Evolutionary conservation across 2,888 invertebrate genomes (phyloP).

Genomic region (Amblyjoppa fuscipennis): DNA sequence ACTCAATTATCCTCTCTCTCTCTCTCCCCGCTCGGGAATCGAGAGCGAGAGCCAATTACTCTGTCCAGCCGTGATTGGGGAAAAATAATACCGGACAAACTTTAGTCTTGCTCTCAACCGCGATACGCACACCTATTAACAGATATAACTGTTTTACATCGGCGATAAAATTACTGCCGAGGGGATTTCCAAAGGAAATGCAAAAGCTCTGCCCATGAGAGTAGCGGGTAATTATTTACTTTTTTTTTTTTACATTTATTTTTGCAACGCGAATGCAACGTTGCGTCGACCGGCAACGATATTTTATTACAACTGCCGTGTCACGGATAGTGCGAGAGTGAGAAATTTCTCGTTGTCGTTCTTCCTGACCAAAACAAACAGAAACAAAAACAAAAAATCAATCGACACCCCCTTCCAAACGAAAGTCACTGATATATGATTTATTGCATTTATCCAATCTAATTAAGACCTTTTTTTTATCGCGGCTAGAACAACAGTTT

Average conservation of each 20-base stretch:
- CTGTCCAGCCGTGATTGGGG: constrained; percentile 53
- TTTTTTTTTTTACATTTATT: not conserved
- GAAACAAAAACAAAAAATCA: not conserved
- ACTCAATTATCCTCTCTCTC: constrained; percentile 53
- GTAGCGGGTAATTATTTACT: not conserved
- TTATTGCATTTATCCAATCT: not conserved
- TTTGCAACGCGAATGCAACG: not conserved
- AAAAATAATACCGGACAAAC: constrained; percentile 46
- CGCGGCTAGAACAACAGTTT: not conserved
- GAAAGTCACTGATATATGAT: not conserved
- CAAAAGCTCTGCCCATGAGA: not conserved
- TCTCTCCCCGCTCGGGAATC: constrained; percentile 21
- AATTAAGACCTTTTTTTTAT: constrained; percentile 1
- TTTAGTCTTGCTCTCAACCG: not conserved
- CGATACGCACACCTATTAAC: not conserved
- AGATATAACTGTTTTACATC: not conserved
- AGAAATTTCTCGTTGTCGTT: not conserved
- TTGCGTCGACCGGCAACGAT: constrained; percentile 4
- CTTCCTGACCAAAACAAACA: not conserved
- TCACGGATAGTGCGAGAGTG: not conserved
- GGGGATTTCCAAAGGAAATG: not conserved
- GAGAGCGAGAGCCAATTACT: constrained; percentile 60
- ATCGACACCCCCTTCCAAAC: too few relatives aligned
- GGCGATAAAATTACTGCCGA: not conserved
- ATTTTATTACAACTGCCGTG: not conserved